phyloP scores from a whole-genome alignment of 2,113 vertebrate species.

The Sardina pilchardus region DNA sequence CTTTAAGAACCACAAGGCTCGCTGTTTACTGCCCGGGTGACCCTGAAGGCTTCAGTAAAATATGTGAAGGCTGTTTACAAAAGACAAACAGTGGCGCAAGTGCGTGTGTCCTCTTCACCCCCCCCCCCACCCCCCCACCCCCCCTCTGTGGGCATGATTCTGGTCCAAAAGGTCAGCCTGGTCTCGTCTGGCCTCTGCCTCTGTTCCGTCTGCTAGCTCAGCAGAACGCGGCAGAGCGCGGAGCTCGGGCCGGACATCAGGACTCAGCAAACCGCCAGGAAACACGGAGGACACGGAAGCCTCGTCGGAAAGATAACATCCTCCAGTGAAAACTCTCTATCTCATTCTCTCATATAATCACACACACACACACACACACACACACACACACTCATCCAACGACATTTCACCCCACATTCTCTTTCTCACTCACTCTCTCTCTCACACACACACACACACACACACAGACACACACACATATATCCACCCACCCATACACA shows the following conservation, averaged over 20 bases:
- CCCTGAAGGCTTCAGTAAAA: background rate
- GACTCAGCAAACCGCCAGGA: conserved; percentile 31
- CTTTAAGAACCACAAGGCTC: background rate
- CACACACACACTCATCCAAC: background rate
- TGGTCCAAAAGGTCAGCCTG: background rate
- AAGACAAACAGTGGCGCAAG: conserved; percentile 2
- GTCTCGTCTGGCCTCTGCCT: background rate
- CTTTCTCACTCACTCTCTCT: background rate
- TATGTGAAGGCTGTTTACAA: background rate
- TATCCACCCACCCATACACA: background rate
- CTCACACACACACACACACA: background rate
- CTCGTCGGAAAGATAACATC: conserved; percentile 26
- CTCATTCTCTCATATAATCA: background rate
- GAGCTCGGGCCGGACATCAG: conserved; percentile 13
- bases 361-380: background rate
- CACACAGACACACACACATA: background rate
- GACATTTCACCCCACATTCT: background rate
- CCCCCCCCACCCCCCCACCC: background rate
- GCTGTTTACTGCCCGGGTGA: background rate
- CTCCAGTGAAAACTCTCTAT: background rate
- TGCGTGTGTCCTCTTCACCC: background rate
- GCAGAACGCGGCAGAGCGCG: conserved; percentile 22
- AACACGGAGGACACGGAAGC: conserved; percentile 29
- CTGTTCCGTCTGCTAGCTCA: conserved; percentile 35
- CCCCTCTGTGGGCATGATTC: background rate